Conservation (phyloP, 2,797 vertebrate species). For the Tokudaia muenninki region DNA sequence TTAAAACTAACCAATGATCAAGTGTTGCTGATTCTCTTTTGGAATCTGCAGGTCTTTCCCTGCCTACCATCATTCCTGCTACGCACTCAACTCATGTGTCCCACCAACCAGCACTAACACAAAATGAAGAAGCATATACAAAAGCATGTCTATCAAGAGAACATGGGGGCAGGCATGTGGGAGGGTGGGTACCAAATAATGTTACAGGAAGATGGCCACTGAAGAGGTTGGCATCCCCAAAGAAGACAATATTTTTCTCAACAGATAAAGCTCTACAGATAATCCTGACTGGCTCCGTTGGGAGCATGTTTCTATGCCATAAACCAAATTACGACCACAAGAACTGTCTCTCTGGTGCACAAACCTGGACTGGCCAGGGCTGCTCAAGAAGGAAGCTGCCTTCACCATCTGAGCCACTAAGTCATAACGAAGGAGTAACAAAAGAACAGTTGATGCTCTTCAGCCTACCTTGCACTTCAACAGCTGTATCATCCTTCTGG, state of each 20-base stretch:
- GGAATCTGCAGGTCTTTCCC: not conserved
- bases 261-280: not conserved
- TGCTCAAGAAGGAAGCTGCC: not conserved
- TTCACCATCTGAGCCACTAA: not conserved
- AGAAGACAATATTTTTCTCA: not conserved
- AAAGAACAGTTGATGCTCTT: not conserved
- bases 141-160: not conserved
- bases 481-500: not conserved
- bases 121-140: not conserved
- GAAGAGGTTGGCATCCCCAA: not conserved
- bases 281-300: not conserved
- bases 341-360: not conserved
- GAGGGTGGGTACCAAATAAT: not conserved
- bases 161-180: not conserved
- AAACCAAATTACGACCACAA: not conserved
- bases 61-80: conserved; percentile 7
- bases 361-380: not conserved
- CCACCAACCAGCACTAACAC: not conserved
- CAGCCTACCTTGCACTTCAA: not conserved
- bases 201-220: not conserved
- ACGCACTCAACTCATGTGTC: not conserved
- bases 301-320: not conserved
- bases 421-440: not conserved
- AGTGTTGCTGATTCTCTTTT: not conserved
- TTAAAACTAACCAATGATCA: conserved; percentile 1